Percentiles rank a stretch among this genome's conserved stretches.
phyloP scores from a whole-genome alignment of 1,140 invertebrate species.

The Drosophila sp. region DNA sequence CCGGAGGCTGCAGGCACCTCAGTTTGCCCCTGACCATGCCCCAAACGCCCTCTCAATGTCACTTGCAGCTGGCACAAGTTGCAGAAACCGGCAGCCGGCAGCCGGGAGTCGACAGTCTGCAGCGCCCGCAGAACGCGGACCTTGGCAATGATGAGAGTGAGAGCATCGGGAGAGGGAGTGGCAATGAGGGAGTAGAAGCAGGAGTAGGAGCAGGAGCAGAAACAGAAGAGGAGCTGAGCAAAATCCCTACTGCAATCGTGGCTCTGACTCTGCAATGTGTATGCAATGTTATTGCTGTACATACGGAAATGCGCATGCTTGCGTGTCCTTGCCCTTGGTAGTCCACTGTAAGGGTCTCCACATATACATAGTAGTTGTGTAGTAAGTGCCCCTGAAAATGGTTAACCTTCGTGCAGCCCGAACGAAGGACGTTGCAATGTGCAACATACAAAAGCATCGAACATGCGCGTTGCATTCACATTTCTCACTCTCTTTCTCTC shows the following conservation, averaged over 20 bases:
- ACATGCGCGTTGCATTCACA: slow-evolving; percentile 68
- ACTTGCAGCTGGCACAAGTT: slow-evolving; percentile 51
- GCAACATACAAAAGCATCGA: slow-evolving; percentile 41
- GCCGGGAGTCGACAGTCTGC: background rate
- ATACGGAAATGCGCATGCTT: slow-evolving; percentile 83
- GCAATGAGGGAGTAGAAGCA: background rate
- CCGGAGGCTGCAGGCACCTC: slow-evolving; percentile 3
- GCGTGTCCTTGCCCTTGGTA: slow-evolving; percentile 83
- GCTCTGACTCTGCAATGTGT: slow-evolving; percentile 38
- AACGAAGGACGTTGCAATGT: slow-evolving; percentile 54
- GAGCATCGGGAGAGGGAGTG: background rate
- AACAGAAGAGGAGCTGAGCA: slow-evolving; percentile 15
- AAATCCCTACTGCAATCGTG: slow-evolving; percentile 37
- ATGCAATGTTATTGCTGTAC: slow-evolving; percentile 4
- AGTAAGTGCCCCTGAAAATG: slow-evolving; percentile 74
- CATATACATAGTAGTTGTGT: slow-evolving; percentile 34
- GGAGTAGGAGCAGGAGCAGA: background rate
- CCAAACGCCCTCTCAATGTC: slow-evolving; percentile 58
- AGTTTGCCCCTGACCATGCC: slow-evolving; percentile 6
- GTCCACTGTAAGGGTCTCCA: slow-evolving; percentile 36
- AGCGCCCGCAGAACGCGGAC: slow-evolving; percentile 36
- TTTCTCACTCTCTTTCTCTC: slow-evolving; percentile 28
- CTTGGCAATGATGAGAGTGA: slow-evolving; percentile 62
- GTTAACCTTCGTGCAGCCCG: slow-evolving; percentile 77
- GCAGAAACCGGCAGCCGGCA: slow-evolving; percentile 29